These are phyloP conservation scores for Myiotriccus ornatus DNA, from an alignment of 2,797 vertebrate species.

Conservation along the genomic window DNA sequence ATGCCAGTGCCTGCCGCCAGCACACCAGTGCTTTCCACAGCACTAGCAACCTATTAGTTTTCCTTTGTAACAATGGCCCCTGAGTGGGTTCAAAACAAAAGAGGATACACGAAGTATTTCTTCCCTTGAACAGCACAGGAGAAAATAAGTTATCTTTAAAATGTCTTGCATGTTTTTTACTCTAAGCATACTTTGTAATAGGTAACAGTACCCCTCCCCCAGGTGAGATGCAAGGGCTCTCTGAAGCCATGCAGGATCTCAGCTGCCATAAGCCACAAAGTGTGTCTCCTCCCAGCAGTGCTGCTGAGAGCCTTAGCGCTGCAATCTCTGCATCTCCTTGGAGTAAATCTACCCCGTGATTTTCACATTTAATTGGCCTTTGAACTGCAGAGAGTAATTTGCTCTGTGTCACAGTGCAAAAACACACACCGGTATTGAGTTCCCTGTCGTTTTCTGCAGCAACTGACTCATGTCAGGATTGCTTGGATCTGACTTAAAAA, in stretches of 20 bases:
- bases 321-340: neutral
- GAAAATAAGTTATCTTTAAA: neutral
- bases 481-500: neutral
- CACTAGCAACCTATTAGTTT: neutral
- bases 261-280: neutral
- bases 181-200: neutral
- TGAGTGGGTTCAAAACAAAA: neutral
- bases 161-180: neutral
- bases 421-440: rapidly evolving
- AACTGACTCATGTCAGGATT: neutral
- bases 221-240: neutral
- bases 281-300: neutral
- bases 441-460: neutral
- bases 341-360: neutral
- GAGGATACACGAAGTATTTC: neutral
- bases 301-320: neutral
- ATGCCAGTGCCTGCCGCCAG: neutral
- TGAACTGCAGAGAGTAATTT: neutral
- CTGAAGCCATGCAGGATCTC: neutral
- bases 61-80: neutral
- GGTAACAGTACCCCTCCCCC: rapidly evolving
- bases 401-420: neutral
- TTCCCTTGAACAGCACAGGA: neutral
- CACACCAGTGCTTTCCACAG: neutral
- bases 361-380: neutral